Evolutionary conservation across 2,797 vertebrate genomes (phyloP), one percentile per base, ranked within the genome.

Genomic region (Neolamprologus multifasciatus): DNA sequence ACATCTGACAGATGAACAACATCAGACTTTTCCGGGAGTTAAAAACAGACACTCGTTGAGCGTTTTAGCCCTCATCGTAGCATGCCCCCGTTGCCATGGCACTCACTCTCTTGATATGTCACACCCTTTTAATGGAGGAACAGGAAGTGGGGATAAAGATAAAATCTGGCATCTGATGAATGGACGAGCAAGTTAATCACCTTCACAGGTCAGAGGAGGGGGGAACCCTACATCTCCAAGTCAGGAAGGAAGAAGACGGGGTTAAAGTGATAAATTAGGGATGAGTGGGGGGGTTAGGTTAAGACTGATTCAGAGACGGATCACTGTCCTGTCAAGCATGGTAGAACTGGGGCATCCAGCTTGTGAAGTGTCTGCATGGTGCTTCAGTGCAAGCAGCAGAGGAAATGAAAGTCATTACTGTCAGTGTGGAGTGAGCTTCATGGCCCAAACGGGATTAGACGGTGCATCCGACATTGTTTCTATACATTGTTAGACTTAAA

Each of bases 401-500:
- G 94, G 95, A 96, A 96, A 94, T 95, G 93, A 96, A 96, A 95
- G 94, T 95, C 93, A 95, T 96, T 96, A 95, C 93, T 94, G 94
- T 92, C 93, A 90, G 94, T 88, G 94, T 90, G 91, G 89, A 94
- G 93, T 91, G 94, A 94, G 95, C 94, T 95, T 96, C 95, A 96
- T 95, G 96, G 95, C 90, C 93, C 93, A 95, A 96, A 96, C 90
- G 89, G 95, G 96, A 96, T 96, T 97, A 97, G 95, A 92, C 93
- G 79, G 92, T 91, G 95, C 94, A 96, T 95, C 94, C 94, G 91
- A 96, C 96, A 94, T 96, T 96, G 95, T 96, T 96, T 96, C 95
- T 96, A 93, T 96, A 95, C 95, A 94, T 96, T 95, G 93, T 93
- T 94, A 95, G 93, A 96, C 95, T 96, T 96, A 96, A 96, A 97